Evolutionary conservation across 2,113 vertebrate genomes (phyloP), one percentile per base, ranked within the genome.

Genomic region (Ceyx melanurus): DNA sequence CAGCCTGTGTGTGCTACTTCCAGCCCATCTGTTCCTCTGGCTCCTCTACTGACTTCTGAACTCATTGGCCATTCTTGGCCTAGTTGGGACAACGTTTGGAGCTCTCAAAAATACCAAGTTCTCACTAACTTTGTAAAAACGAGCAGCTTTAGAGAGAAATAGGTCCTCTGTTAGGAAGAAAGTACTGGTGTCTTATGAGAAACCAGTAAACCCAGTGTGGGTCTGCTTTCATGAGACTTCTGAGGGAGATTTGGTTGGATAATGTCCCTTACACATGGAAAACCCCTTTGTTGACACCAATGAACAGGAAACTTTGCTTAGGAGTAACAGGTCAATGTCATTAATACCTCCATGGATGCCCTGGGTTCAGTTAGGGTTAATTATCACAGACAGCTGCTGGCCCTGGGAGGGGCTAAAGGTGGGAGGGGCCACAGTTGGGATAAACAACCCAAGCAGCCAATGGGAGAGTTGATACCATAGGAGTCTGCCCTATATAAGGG

Each of bases 121-220:
- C 57, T 53, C 33, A 4, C 5, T 46, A 72, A 15, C 15, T 60
- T 61, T 46, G 6, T 51, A 21, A 67, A 86, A 81, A 66, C 10
- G 5, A 5, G 3, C 31, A 78, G 22, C 7, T 74, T 86, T 60
- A 68, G 43, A 64, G 4, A 35, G 18, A 71, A 58, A 45, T 5
- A 65, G 16, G 2, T 53, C 16, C 10, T 84, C 8, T 58, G 11
- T 79, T 22, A n/a, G 40, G 35, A 82, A 31, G 19, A n/a, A 76
- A 56, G 8, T 0, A 0, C 5, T 35, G 48, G 48, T 50, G 28
- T 3, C 17, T 54, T 3, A 0, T 23, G 10, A 25, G 23, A 76
- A 14, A 33, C 6, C 13, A 80, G 45, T 85, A 79, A 60, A 46
- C 5, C 18, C 17, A 13, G 9, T 3, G 4, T 33, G 8, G 61